A percentile compares a stretch with the other conserved stretches of the same genome.
phyloP scores from a whole-genome alignment of 2,113 vertebrate species.

The Heptranchias perlo region DNA sequence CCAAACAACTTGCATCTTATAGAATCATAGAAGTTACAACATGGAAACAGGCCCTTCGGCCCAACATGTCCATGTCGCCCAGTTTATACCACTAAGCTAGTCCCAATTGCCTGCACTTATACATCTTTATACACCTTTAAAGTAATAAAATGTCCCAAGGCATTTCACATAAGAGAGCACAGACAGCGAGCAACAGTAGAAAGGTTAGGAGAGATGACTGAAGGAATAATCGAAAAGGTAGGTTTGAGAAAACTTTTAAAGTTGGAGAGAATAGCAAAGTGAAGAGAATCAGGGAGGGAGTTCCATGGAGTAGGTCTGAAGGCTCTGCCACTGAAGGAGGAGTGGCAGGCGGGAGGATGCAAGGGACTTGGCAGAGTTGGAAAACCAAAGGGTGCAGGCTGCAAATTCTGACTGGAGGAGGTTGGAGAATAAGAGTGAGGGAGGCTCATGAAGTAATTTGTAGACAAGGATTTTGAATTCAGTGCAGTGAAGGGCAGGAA shows the following conservation, averaged over 20 bases:
- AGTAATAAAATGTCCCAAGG: no score
- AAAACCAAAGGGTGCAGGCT: neutral
- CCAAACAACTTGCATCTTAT: neutral
- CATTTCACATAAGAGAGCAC: neutral
- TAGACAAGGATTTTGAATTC: neutral
- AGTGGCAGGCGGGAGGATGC: neutral
- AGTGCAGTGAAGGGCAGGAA: neutral
- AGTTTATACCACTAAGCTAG: no score
- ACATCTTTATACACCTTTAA: neutral
- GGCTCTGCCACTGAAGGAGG: neutral
- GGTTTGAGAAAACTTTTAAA: neutral
- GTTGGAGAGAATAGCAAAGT: neutral
- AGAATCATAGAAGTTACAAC: no score
- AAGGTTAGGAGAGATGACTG: neutral
- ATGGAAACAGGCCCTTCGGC: no score
- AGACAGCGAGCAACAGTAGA: neutral
- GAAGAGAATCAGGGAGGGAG: neutral
- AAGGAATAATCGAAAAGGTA: neutral
- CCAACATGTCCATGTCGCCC: no score
- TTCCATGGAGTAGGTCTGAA: neutral
- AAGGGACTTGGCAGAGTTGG: neutral
- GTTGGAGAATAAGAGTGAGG: neutral
- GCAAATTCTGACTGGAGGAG: neutral
- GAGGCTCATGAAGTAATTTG: neutral
- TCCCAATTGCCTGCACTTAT: no score